Evolutionary conservation across 2,888 invertebrate species (phyloP), one percentile per base, ranked within the genome.

Genomic region (Eupithecia dodoneata): DNA sequence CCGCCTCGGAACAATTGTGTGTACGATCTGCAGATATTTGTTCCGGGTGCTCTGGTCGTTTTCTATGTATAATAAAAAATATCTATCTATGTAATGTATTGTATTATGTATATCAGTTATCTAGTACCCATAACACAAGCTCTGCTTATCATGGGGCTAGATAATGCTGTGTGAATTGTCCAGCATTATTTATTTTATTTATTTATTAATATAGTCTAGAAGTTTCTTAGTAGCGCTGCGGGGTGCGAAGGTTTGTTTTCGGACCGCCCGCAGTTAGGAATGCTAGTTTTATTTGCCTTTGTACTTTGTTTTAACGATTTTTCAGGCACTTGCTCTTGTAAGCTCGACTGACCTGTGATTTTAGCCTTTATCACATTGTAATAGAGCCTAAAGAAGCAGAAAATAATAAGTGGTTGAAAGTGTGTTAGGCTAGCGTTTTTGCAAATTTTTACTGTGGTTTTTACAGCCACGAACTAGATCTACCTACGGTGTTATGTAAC

Each of bases 161-260:
- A n/a, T n/a, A n/a, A n/a, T n/a, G n/a, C n/a, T n/a, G n/a, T n/a
- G n/a, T 30, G 30, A 30, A 30, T 30, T 30, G 30, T 30, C 30
- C 30, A 30, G 30, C 30, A 30, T 30, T 30, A 30, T 30, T 30
- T 30, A 30, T 30, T 30, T 30, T 30, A 30, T 30, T 30, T 30
- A 30, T 30, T 30, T 30, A 30, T 30, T 30, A 30, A 30, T 30
- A 52, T 15, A 13, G 4, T 52, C 52, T 52, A 52, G 52, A 77
- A 75, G 63, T 80, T 82, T 78, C 70, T 15, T n/a, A 30, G 79
- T 79, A 78, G 80, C 74, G 66, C 76, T 65, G 44, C 69, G 44
- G 70, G 72, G 76, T 70, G 72, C 72, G 73, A 78, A 47, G 81
- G 78, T 81, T 81, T 81, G 81, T 83, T 83, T 83, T 81, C 78